These are phyloP conservation scores for Tillus elongatus DNA, from an alignment of 2,888 invertebrate species.

Conservation along the genomic window DNA sequence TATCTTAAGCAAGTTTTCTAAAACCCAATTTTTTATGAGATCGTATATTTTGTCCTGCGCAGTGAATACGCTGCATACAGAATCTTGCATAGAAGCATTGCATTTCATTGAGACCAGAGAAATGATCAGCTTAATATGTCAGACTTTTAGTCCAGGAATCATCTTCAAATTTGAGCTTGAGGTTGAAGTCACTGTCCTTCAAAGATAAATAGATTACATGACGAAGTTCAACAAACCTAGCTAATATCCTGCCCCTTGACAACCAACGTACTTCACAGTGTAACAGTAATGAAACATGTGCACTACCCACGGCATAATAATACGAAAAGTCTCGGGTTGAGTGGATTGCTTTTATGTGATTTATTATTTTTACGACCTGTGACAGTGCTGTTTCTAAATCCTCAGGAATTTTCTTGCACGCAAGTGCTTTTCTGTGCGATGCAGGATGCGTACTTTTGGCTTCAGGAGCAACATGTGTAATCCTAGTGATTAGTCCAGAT, in stretches of 20 bases:
- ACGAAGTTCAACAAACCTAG: slow-evolving; percentile 18
- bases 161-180: slow-evolving; percentile 14
- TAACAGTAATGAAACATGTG: slow-evolving; percentile 15
- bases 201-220: slow-evolving; percentile 17
- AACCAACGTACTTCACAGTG: slow-evolving; percentile 17
- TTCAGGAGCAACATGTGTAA: slow-evolving; percentile 16
- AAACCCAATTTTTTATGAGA: slow-evolving; percentile 11
- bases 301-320: slow-evolving; percentile 16
- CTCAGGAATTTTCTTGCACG: too few relatives aligned
- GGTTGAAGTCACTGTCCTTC: too few relatives aligned
- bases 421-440: slow-evolving; percentile 17
- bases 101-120: slow-evolving; percentile 16
- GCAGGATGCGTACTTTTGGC: slow-evolving; percentile 16
- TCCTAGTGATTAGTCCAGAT: slow-evolving; percentile 17
- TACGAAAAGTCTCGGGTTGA: slow-evolving; percentile 13
- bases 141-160: slow-evolving; percentile 16
- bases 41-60: slow-evolving; percentile 13
- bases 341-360: too few relatives aligned
- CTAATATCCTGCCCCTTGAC: slow-evolving; percentile 17
- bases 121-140: slow-evolving; percentile 16
- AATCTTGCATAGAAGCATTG: slow-evolving; percentile 15
- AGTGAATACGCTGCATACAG: slow-evolving; percentile 12
- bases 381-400: too few relatives aligned
- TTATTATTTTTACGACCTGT: too few relatives aligned
- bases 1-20: slow-evolving; percentile 14